Base-by-base conservation (phyloP, 2,113 vertebrate genomes). In the Phainopepla nitens region DNA sequence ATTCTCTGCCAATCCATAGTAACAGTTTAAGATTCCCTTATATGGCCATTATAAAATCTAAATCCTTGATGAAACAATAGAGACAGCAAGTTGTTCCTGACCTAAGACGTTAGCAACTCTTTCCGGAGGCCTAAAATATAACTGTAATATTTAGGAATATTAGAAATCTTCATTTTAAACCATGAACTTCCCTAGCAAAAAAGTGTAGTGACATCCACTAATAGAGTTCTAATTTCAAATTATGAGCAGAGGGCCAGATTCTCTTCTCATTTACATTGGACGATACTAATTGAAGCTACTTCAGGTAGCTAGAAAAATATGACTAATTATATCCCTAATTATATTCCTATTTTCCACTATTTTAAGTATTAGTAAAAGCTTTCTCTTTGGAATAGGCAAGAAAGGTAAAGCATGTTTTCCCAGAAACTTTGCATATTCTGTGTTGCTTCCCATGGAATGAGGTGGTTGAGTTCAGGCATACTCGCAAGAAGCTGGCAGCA, bases 1-100 rank as follows among this genome's bases (percentile, higher is more conserved):
- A 97, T 97, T 82, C 83, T 82, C 96, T 95, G 78, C 94, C 97
- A 96, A 94, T 97, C 97, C 96, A 84, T 97, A 96, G 88, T 96
- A 91, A 90, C 90, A 94, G 89, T 95, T 96, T 84, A 90, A 90
- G 86, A 87, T 96, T 96, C 80, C 98, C 96, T 94, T 96, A 95
- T 97, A 96, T 94, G 95, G 97, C 82, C 91, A 95, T 93, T 75
- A 41, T 75, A 97, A 97, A 96, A 91, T 87, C 36, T 93, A 93
- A 97, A 95, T 94, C 89, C 96, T 96, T 89, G 93, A 97, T 94
- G 92, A 90, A 96, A 96, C 91, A 96, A 91, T 93, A 87, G 94
- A 97, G 83, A 95, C 97, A 97, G 64, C 88, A 91, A 93, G 76
- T 94, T 89, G 84, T 82, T 87, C 77, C 92, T 95, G 93, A 93